A percentile compares a stretch with the other conserved stretches of the same genome.
phyloP scores from a whole-genome alignment of 2,888 invertebrate species.

The Nudaria mundana region DNA sequence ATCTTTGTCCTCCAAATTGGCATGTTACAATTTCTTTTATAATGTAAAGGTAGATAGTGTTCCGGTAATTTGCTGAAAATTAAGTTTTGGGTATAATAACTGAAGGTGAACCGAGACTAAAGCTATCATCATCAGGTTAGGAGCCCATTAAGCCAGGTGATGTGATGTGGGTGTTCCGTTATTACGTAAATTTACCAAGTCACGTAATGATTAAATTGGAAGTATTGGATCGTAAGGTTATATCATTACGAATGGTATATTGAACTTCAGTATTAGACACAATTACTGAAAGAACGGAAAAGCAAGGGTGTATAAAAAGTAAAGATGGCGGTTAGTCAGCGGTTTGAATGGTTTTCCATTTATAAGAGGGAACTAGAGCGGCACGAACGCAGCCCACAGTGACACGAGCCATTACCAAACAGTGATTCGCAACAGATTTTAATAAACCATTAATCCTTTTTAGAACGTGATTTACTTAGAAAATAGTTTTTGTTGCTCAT shows the following conservation, averaged over 20 bases:
- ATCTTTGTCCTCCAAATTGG: conserved; percentile 72
- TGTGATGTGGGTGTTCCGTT: conserved; percentile 37
- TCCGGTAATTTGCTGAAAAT: conserved; percentile 59
- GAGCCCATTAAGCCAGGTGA: conserved; percentile 26
- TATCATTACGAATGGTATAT: conserved; percentile 45
- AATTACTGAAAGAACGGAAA: conserved; percentile 56
- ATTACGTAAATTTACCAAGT: conserved; percentile 23
- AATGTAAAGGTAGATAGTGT: conserved; percentile 44
- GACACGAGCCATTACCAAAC: conserved; percentile 62
- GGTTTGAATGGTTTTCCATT: conserved; percentile 65
- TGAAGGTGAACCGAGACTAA: conserved; percentile 52
- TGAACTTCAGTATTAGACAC: conserved; percentile 54
- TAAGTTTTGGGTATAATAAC: conserved; percentile 57
- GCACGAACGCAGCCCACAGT: conserved; percentile 46
- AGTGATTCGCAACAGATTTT: conserved; percentile 49
- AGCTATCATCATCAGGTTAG: conserved; percentile 49
- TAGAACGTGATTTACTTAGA: conserved; percentile 24
- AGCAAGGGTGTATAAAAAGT: conserved; percentile 51
- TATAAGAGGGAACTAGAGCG: conserved; percentile 63
- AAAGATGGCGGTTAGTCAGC: conserved; percentile 51
- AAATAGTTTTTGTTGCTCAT: conserved; percentile 24
- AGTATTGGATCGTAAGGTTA: conserved; percentile 34
- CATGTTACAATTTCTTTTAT: conserved; percentile 51
- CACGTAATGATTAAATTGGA: conserved; percentile 44
- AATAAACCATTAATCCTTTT: conserved; percentile 18